Base-by-base conservation (phyloP, 2,888 invertebrate genomes). In the Pachycephus smyrnensis region DNA sequence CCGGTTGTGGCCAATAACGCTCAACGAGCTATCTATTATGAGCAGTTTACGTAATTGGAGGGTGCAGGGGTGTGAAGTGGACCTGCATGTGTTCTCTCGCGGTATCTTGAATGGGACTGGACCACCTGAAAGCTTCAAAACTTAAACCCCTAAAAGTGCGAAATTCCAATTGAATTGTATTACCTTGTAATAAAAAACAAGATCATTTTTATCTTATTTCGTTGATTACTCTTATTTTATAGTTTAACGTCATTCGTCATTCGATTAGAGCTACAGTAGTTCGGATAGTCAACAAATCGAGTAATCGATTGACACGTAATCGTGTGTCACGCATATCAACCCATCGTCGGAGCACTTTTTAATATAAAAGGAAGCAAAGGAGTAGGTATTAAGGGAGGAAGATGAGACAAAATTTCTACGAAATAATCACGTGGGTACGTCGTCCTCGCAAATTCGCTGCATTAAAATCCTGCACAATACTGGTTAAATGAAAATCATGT, bases 21-120 rank as follows among this genome's bases (percentile, higher is more conserved):
- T 40, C 74, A 74, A 36, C 23, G 74, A 74, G 74, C 74, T 74
- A 74, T 74, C 74, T 40, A 74, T 35, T 35, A 36, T 74, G 71
- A 74, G 37, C 33, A 74, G 74, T 74, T 74, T 74, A 74, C 36
- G 74, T 74, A 74, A 74, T 74, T 74, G 74, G 71, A 71, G 71
- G 71, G 71, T 71, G 71, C 30, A 31, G 31, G 71, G 71, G 71
- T 71, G 71, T 33, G 71, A 71, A 15, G 71, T 71, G 32, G 31
- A 71, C 12, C 71, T 31, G 71, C 71, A 33, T 33, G 71, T 23
- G 71, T 31, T 71, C 12, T 31, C 23, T 23, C 55, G 55, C 55
- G 55, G 23, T 55, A 55, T 55, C 55, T 55, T 55, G 2, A 9
- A 23, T 55, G 55, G 9, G 15, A 55, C 23, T 9, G 23, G 15